Base-by-base conservation (phyloP, 2,888 invertebrate genomes). In the Diadegma fenestrale region DNA sequence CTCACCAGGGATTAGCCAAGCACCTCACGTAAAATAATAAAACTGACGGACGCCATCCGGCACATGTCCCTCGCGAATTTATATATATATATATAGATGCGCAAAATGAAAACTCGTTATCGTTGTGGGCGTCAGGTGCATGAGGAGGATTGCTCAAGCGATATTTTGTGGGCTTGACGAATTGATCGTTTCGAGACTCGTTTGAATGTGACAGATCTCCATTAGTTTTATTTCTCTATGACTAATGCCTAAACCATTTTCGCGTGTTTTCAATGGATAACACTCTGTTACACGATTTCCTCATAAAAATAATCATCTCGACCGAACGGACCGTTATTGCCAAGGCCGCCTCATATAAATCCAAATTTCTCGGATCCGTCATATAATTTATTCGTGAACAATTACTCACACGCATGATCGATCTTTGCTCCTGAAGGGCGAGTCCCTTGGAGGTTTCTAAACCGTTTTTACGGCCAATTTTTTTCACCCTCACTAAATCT, bases 21-120 rank as follows among this genome's bases (percentile, higher is more conserved):
- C 63, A 79, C 72, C 84, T 85, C 80, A 69, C 82, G 86, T 84
- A 85, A 88, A 89, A 89, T 90, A 89, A 87, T 88, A 89, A 88
- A 91, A 90, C 85, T 88, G 90, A 90, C 89, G 87, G 86, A 87
- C 87, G 82, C 86, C 84, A 82, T 89, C 88, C 85, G 87, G 85
- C 81, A 12, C 30, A 58, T 17, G 37, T 14, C 45, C 69, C 88
- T 12, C 1, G 26, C 80, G 88, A 87, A 88, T 88, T 88, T 88
- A 88, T 89, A 88, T 86, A 89, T 89, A 37, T 1, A 37, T 87
- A 88, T 88, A 88, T 87, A 88, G 89, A 89, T 88, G 84, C 84
- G 75, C 54, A n/a, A 82, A 82, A 86, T 89, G 89, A 87, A 89
- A 90, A 87, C 87, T 82, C 81, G 86, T 86, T 88, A 88, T 89